Base-by-base conservation (phyloP, 2,888 invertebrate species). In the Alentia gelatinosa region DNA sequence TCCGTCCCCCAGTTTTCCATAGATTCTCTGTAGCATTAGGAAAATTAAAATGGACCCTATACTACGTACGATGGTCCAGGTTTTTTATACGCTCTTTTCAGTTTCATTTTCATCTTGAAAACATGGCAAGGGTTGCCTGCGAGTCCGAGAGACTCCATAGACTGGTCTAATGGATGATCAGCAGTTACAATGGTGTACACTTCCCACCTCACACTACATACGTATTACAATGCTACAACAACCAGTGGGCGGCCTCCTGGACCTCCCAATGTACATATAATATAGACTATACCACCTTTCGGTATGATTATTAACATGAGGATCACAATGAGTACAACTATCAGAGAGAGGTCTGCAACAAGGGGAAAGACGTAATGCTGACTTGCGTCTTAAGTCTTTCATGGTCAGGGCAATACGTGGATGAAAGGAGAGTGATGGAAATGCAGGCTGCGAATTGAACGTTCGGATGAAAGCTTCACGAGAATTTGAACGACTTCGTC, bases 301-400 rank as follows among this genome's bases (percentile, higher is more conserved):
- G 9, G 56, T 68, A 68, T 1, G 68, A 30, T n/a, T 26, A 30
- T 30, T 68, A 68, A 68, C 68, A 68, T 68, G 26, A 68, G 26
- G 30, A 68, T 68, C 68, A 68, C 68, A 68, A 30, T 68, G 68
- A 68, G 68, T 30, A 68, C 68, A 68, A 68, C 68, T 68, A 68
- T 68, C 68, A 26, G 26, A 68, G 68, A n/a, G 56, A 56, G 30
- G 68, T 68, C 68, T 68, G 68, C 30, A 68, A 68, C 68, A 68
- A 68, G 68, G 26, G 68, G 26, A 68, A 26, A n/a, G n/a, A 68
- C 33, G 30, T 68, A 9, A 12, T 68, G 26, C 23, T 68, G 68
- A 26, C 68, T 68, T 30, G 30, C 26, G 12, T 30, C 33, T 30
- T 68, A 68, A 68, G 68, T 68, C 68, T 68, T 68, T 68, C 68